Evolutionary conservation across 2,797 vertebrate genomes (phyloP).

Genomic region (Champsocephalus esox): DNA sequence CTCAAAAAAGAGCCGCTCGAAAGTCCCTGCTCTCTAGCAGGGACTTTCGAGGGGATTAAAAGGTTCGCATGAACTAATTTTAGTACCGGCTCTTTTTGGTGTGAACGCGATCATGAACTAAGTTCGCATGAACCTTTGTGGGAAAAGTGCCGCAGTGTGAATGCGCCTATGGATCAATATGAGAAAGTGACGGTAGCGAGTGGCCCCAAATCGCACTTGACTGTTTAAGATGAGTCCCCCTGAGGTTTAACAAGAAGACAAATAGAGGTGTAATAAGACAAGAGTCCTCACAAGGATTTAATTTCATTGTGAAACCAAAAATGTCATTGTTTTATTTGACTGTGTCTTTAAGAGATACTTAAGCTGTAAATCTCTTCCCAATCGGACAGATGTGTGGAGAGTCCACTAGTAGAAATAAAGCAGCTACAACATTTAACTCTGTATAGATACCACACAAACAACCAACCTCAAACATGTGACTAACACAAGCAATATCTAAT

Average conservation of each 20-base stretch:
- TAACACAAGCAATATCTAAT: constrained; percentile 58
- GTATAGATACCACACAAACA: constrained; percentile 14
- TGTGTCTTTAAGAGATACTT: background rate
- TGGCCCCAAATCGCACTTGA: background rate
- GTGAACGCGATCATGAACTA: no score
- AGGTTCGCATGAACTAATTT: no score
- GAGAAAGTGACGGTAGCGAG: background rate
- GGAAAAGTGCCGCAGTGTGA: no score
- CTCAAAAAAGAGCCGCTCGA: no score
- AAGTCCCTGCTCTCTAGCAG: no score
- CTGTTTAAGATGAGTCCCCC: background rate
- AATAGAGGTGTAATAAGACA: background rate
- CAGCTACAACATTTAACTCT: background rate
- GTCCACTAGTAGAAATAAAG: background rate
- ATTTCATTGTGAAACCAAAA: background rate
- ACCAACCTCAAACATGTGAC: constrained; percentile 38
- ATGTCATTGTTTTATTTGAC: background rate
- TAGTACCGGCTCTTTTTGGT: no score
- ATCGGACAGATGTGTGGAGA: background rate
- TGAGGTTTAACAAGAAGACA: background rate
- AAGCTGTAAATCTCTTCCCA: background rate
- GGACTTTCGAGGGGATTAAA: no score
- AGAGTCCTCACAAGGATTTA: background rate
- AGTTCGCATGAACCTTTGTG: no score
- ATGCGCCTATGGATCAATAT: background rate